phyloP scores from a whole-genome alignment of 2,888 invertebrate species.

The Eurytoma adleriae region DNA sequence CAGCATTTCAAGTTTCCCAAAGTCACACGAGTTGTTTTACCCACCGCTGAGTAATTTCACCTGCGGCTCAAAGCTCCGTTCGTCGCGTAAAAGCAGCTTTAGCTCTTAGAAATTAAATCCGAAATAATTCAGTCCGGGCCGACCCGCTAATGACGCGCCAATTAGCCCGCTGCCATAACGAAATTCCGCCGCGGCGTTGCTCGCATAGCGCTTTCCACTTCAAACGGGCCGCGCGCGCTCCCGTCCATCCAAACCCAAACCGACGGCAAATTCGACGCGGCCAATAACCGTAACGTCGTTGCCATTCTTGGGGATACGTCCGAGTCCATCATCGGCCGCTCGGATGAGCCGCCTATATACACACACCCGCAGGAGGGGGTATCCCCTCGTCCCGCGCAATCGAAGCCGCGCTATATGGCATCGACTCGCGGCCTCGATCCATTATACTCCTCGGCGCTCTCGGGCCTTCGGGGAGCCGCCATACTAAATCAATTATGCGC shows the following conservation, averaged over 20 bases:
- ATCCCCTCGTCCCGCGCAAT: background rate
- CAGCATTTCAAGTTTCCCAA: no score
- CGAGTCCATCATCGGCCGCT: background rate
- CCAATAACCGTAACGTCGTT: background rate
- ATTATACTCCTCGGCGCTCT: constrained; percentile 30
- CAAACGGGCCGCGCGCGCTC: no score
- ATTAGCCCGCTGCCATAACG: no score
- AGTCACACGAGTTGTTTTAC: no score
- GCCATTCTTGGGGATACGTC: background rate
- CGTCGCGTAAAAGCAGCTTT: no score
- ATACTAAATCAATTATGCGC: constrained; percentile 51
- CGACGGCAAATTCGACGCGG: background rate
- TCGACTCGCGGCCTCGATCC: constrained; percentile 5
- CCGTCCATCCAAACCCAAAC: background rate
- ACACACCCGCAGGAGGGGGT: background rate
- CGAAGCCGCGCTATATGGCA: background rate
- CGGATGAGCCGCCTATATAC: background rate
- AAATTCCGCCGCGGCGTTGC: no score
- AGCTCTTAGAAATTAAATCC: no score
- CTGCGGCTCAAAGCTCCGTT: no score
- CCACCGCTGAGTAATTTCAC: no score
- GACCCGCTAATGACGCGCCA: no score
- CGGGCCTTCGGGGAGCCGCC: constrained; percentile 24
- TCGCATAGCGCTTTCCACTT: no score
- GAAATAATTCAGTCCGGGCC: no score